Percentiles rank a stretch among this genome's conserved stretches.
These are phyloP conservation scores for Myotis davidii DNA, from an alignment of 2,113 vertebrate species.

Conservation along the genomic window DNA sequence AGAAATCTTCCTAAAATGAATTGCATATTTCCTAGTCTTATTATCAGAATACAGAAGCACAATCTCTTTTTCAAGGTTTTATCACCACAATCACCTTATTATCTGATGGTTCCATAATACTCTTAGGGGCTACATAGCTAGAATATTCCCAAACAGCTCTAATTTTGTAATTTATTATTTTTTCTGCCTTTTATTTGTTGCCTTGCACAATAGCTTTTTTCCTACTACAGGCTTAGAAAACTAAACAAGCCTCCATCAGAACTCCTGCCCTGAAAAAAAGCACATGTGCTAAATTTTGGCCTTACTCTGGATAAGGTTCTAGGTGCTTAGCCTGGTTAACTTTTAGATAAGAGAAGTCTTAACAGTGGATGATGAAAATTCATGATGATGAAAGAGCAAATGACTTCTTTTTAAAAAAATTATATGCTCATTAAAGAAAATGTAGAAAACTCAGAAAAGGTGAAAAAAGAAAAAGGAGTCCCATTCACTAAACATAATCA, in stretches of 20 bases:
- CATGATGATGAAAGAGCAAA: neutral
- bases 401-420: neutral
- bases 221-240: neutral
- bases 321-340: neutral
- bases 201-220: neutral
- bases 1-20: slow-evolving; percentile 1
- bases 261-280: neutral
- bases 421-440: neutral
- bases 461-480: neutral
- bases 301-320: neutral
- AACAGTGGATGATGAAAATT: neutral
- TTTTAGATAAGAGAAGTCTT: neutral
- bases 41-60: neutral
- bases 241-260: neutral
- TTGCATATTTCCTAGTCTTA: neutral
- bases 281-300: neutral
- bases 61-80: neutral
- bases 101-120: neutral
- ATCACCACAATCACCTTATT: neutral
- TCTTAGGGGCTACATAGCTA: neutral
- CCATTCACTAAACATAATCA: neutral
- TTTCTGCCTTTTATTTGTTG: neutral
- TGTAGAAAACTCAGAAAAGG: neutral
- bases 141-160: neutral
- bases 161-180: neutral